These are phyloP conservation scores for Machaerirhynchus nigripectus DNA, from an alignment of 2,113 vertebrate species.

Conservation along the genomic window DNA sequence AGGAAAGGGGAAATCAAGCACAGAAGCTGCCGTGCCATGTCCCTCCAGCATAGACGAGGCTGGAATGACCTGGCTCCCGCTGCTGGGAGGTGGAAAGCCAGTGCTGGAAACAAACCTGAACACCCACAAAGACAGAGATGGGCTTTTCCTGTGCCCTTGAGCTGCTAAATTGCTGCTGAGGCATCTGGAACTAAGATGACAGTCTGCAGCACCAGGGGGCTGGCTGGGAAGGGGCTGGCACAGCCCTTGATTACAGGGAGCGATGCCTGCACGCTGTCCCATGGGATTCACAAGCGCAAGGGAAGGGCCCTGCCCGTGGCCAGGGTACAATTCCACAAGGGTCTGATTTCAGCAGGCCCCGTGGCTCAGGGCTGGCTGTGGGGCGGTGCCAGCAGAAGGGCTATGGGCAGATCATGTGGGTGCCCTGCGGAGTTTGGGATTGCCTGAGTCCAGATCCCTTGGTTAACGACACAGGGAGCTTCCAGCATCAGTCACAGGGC, in stretches of 20 bases:
- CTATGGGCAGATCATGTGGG: rapidly evolving
- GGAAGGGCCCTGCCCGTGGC: neutral
- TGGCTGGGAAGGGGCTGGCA: neutral
- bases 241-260: neutral
- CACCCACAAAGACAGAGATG: neutral
- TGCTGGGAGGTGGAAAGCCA: neutral
- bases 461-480: neutral
- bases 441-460: neutral
- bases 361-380: neutral
- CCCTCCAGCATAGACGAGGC: neutral
- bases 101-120: neutral
- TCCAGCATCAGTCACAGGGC: neutral
- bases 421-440: neutral
- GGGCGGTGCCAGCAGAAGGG: neutral
- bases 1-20: neutral
- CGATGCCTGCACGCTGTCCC: rapidly evolving
- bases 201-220: neutral
- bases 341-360: neutral
- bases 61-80: neutral
- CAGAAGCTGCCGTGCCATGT: neutral
- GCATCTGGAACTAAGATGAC: neutral
- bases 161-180: neutral
- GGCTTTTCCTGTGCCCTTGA: neutral
- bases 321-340: neutral
- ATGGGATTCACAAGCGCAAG: neutral